Base-by-base conservation (phyloP, 2,113 vertebrate genomes). In the Neogobius melanostomus region DNA sequence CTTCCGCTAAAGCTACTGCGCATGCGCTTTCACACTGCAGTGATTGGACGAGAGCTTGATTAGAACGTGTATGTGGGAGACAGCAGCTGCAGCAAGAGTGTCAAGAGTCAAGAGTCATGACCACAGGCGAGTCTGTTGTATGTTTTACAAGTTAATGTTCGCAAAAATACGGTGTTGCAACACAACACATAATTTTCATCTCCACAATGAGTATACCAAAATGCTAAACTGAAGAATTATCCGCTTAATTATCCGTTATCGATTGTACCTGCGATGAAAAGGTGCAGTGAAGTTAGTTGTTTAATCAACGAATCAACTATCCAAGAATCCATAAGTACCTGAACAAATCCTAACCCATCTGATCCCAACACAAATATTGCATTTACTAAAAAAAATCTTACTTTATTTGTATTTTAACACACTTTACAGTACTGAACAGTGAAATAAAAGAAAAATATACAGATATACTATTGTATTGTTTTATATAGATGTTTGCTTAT, bases 371-470 rank as follows among this genome's bases (percentile, higher is more conserved):
- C 9, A 36, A 5, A 11, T 69, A 11, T 82, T 70, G 53, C 53
- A 77, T 90, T 88, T 92, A 83, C 81, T 92, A 91, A 93, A 93
- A 49, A 36, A 50, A 94, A 92, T 91, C 89, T 88, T 91, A 88
- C 88, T 93, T 94, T 94, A 94, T 94, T 93, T 91, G 89, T 92
- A 92, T 90, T 91, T 92, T 89, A 92, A 93, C 93, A 94, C 92
- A 94, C 89, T 93, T 93, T 93, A 92, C 93, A 93, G 92, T 93
- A 94, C 93, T 79, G 91, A 92, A 94, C 93, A 92, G 91, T 93
- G 88, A 94, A 94, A 92, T 91, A 90, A 93, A 94, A 93, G 89
- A 91, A 93, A 92, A 92, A 93, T 93, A 93, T 92, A 93, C 90
- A 91, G 88, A 91, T 93, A 91, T 92, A 90, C 87, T 88, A 90